Conservation (phyloP, 2,113 vertebrate species). For the Spheniscus mendiculus region DNA sequence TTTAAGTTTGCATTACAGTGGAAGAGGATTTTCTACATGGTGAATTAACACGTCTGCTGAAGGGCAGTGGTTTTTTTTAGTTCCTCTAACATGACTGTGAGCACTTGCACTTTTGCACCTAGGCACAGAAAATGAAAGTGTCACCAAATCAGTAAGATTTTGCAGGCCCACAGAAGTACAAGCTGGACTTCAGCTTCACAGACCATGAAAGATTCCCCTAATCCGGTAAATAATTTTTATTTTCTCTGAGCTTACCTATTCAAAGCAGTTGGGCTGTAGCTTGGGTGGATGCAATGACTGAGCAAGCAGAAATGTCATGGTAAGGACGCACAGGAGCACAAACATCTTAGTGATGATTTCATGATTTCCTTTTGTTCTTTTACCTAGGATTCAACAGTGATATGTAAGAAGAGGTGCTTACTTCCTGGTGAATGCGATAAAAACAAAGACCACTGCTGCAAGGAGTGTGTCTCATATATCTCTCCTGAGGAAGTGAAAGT, state of each 20-base stretch:
- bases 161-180: neutral
- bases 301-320: neutral
- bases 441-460: conserved; percentile 79
- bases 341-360: neutral
- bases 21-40: neutral
- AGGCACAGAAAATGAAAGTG: neutral
- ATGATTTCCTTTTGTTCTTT: neutral
- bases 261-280: neutral
- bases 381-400: conserved; percentile 89
- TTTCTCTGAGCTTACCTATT: neutral
- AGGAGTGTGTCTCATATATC: conserved; percentile 86
- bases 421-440: conserved; percentile 78
- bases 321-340: neutral
- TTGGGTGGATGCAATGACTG: neutral
- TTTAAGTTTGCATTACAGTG: neutral
- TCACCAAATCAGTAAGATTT: neutral
- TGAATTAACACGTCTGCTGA: neutral
- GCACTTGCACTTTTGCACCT: neutral
- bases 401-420: conserved; percentile 88
- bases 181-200: neutral
- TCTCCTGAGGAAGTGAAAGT: conserved; percentile 86
- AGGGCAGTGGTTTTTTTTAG: neutral
- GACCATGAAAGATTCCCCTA: neutral
- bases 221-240: neutral
- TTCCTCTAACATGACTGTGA: neutral